A percentile compares a stretch with the other conserved stretches of the same genome.
These are phyloP conservation scores for Lepidostoma basale DNA, from an alignment of 1,140 invertebrate species.

Conservation along the genomic window DNA sequence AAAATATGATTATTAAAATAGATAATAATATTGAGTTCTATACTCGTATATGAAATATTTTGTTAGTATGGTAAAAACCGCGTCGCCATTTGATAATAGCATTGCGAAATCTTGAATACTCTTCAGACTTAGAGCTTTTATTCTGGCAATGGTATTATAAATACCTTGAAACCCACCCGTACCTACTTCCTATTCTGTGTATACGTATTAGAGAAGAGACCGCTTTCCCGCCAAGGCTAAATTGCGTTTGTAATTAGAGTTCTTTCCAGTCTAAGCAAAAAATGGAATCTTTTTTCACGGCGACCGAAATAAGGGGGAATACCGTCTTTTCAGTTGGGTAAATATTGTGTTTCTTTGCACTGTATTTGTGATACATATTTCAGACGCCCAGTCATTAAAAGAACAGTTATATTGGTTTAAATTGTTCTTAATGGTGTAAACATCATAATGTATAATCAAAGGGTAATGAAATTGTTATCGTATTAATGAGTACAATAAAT, in stretches of 20 bases:
- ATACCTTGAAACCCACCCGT: not conserved
- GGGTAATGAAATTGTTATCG: no score
- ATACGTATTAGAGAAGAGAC: not conserved
- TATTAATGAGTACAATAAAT: no score
- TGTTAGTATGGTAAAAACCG: not conserved
- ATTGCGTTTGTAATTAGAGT: constrained; percentile 25
- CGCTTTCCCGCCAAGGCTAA: constrained; percentile 7
- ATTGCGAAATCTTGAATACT: not conserved
- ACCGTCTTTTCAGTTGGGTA: constrained; percentile 6
- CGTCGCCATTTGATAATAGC: not conserved
- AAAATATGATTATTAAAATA: no score
- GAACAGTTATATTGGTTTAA: no score
- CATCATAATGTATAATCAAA: no score
- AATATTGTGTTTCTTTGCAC: constrained; percentile 2
- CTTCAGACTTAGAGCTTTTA: constrained; percentile 10
- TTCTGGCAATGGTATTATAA: constrained; percentile 1
- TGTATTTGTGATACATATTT: no score
- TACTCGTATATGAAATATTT: no score
- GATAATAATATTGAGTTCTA: no score
- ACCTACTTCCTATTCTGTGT: not conserved
- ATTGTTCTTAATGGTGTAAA: no score
- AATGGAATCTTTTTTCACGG: not conserved
- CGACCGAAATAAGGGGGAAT: not conserved
- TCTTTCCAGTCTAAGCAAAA: constrained; percentile 8
- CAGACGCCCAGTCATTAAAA: no score